Conservation (phyloP, 2,888 invertebrate species). For the Lottia gigantea region DNA sequence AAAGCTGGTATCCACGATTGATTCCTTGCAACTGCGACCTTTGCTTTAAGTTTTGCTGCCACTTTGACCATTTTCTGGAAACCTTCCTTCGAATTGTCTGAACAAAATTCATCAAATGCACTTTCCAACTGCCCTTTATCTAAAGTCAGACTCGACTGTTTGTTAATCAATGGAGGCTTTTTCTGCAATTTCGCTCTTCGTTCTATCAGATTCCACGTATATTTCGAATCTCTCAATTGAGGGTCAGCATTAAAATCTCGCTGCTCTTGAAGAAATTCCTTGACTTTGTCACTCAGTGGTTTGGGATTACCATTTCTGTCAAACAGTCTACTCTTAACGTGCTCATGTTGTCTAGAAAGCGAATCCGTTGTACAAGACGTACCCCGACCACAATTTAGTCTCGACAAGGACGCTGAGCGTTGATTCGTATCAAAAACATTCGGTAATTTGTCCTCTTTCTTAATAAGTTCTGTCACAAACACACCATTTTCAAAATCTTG, state of each 20-base stretch:
- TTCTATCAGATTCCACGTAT: not conserved
- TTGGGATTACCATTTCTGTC: not conserved
- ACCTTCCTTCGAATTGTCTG: conserved; percentile 35
- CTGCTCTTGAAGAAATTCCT: conserved; percentile 25
- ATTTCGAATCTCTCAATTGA: not conserved
- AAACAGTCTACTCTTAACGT: not conserved
- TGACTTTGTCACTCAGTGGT: conserved; percentile 24
- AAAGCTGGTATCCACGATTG: conserved; percentile 39
- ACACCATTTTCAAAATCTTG: not conserved
- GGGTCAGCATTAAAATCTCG: conserved; percentile 24
- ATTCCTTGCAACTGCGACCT: conserved; percentile 38
- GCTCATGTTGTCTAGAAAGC: not conserved
- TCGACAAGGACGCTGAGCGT: not conserved
- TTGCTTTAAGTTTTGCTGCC: conserved; percentile 47
- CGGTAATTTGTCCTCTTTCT: not conserved
- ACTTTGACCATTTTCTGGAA: conserved; percentile 42
- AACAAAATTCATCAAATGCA: conserved; percentile 49
- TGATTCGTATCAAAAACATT: not conserved
- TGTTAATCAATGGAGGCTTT: conserved; percentile 25
- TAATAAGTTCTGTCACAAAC: not conserved
- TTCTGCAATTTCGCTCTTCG: conserved; percentile 25
- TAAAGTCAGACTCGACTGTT: conserved; percentile 26
- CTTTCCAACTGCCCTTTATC: conserved; percentile 37
- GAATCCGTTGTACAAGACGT: not conserved
- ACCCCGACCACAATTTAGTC: not conserved